Evolutionary conservation across 37 sponge, comb jelly and placozoan species (phyloP).

Genomic region (Ianthella basta): DNA sequence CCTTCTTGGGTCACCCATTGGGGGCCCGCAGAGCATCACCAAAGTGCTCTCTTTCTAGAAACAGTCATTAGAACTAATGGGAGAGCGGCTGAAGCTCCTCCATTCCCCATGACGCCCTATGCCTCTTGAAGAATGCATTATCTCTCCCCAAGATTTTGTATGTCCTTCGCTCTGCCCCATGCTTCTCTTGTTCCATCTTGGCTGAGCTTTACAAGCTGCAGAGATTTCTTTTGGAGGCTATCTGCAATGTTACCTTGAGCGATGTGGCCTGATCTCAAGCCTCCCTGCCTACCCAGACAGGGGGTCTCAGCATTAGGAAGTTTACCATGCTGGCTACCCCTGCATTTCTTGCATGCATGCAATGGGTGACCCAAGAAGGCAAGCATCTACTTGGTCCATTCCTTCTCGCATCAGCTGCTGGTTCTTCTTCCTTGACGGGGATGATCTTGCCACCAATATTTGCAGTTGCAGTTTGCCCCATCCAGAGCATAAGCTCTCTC

Average conservation of each 20-base stretch:
- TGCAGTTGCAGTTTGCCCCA: no score
- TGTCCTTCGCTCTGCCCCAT: constrained; percentile 46
- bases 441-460: no score
- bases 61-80: not conserved
- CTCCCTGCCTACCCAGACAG: no score
- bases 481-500: no score
- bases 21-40: not conserved
- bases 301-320: no score
- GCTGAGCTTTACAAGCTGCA: constrained; percentile 5
- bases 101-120: constrained; percentile 46
- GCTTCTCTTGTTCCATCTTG: not conserved
- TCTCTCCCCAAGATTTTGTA: constrained; percentile 56
- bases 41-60: not conserved
- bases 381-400: no score
- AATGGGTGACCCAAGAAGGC: no score
- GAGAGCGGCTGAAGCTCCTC: constrained; percentile 38
- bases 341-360: no score
- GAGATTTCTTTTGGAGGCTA: constrained; percentile 25
- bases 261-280: constrained; percentile 50
- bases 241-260: constrained; percentile 30
- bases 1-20: constrained; percentile 22
- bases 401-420: no score
- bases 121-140: constrained; percentile 43
- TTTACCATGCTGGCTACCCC: no score
- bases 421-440: no score